These are phyloP conservation scores for Todiramphus saurophagus DNA, from an alignment of 2,113 vertebrate species.

Conservation along the genomic window DNA sequence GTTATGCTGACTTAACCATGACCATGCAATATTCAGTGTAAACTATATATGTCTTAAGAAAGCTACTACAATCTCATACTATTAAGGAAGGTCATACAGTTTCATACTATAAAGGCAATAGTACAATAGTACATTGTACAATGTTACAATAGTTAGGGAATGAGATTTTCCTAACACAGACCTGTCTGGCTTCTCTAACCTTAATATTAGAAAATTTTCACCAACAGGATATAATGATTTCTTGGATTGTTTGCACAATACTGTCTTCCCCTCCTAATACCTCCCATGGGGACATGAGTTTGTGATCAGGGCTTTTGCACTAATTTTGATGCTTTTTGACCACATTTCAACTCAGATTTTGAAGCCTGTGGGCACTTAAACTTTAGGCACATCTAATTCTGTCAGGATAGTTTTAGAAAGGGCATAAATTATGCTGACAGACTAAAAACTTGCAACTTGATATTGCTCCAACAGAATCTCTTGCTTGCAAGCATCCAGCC, in stretches of 20 bases:
- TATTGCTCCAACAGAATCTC: not conserved
- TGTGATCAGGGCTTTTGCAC: not conserved
- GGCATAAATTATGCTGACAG: not conserved
- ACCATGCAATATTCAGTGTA: not conserved
- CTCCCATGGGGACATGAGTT: not conserved
- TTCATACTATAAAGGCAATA: not conserved
- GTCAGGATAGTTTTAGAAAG: not conserved
- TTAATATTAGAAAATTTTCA: not conserved
- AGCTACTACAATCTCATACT: not conserved
- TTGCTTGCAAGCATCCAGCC: not conserved
- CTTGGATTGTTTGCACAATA: not conserved
- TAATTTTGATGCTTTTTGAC: not conserved
- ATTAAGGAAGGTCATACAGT: not conserved
- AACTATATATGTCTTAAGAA: not conserved
- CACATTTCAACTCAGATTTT: not conserved
- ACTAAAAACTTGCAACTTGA: not conserved
- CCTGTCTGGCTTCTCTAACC: not conserved
- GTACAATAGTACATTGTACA: no score
- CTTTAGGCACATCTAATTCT: not conserved
- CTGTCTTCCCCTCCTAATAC: not conserved
- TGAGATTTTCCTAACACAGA: not conserved
- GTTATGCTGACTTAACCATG: no score
- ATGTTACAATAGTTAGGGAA: not conserved
- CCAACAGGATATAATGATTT: not conserved
- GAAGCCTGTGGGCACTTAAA: not conserved